Evolutionary conservation across 2,797 vertebrate species (phyloP).

Genomic region (Spatula versicolor): DNA sequence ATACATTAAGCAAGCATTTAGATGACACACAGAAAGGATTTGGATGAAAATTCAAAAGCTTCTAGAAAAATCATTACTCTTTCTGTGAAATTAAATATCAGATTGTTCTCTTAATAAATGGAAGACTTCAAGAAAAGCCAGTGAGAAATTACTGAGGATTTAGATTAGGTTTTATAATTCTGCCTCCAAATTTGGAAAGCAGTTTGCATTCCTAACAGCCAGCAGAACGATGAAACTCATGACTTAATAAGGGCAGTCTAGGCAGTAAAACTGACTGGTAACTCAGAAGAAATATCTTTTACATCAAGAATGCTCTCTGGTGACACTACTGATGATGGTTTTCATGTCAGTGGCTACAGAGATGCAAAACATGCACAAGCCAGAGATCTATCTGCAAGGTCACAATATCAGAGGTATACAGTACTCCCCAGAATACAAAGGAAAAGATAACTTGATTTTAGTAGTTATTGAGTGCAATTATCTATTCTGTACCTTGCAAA

Average conservation of each 20-base stretch:
- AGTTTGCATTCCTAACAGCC: constrained; percentile 19
- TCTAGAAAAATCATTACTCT: constrained; percentile 11
- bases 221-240: constrained; percentile 17
- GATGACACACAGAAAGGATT: not conserved
- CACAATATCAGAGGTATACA: accelerated
- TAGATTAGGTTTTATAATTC: constrained; percentile 32
- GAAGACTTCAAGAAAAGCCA: constrained; percentile 5
- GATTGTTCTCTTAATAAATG: constrained; percentile 18
- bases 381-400: not conserved
- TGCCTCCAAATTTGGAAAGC: not conserved
- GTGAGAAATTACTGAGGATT: constrained; percentile 8
- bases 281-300: not conserved
- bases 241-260: not conserved
- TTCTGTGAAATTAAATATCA: constrained; percentile 14
- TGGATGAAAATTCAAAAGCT: constrained; percentile 20
- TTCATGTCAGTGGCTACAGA: not conserved
- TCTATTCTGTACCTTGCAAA: constrained; percentile 41
- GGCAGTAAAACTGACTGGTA: constrained; percentile 28
- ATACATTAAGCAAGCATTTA: not conserved
- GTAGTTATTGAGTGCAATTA: not conserved
- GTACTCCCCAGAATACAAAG: not conserved
- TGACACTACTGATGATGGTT: not conserved
- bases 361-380: not conserved
- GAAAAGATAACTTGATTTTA: not conserved
- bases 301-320: constrained; percentile 29